Evolutionary conservation across 2,113 vertebrate species (phyloP).

Genomic region (Neodon shergylaensis): DNA sequence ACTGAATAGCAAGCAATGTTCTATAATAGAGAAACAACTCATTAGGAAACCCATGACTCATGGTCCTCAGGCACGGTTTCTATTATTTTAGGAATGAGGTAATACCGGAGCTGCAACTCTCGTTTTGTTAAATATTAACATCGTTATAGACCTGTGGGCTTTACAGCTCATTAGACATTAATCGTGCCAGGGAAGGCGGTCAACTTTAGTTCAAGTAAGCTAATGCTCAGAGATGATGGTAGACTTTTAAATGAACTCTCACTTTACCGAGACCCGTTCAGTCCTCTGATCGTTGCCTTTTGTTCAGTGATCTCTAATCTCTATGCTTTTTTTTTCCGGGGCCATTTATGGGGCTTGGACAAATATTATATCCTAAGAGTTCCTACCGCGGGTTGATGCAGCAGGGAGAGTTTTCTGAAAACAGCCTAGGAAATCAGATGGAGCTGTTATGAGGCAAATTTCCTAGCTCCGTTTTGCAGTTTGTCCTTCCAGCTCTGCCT

Average conservation of each 20-base stretch:
- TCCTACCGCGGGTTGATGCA: no score
- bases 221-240: neutral
- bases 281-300: neutral
- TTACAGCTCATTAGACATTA: conserved; percentile 14
- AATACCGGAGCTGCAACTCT: neutral
- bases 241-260: neutral
- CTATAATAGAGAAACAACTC: neutral
- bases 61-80: neutral
- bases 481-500: neutral
- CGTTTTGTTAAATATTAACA: neutral
- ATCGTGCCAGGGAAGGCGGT: neutral
- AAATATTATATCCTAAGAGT: neutral
- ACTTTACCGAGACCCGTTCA: neutral
- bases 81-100: conserved; percentile 31
- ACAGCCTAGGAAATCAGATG: neutral
- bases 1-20: neutral
- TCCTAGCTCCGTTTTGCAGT: neutral
- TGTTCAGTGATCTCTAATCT: neutral
- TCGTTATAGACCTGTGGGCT: neutral
- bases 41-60: neutral
- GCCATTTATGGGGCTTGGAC: neutral
- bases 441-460: neutral
- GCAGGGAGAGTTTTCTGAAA: neutral
- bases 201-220: conserved; percentile 13
- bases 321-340: neutral